Conservation (phyloP, 2,888 invertebrate species). For the Leptogaster cylindrica region DNA sequence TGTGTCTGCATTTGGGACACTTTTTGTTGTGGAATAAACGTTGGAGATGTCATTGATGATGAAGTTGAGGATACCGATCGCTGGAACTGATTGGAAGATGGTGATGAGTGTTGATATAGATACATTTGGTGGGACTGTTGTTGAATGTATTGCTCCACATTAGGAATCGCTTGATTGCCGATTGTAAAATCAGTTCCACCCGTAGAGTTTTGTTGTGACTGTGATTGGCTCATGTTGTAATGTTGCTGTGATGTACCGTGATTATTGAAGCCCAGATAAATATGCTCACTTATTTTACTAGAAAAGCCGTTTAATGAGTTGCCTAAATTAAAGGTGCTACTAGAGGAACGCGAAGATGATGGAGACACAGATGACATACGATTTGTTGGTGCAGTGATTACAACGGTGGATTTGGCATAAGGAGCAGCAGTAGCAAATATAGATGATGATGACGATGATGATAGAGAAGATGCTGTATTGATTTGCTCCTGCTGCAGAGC, state of each 20-base stretch:
- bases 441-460: conserved; percentile 53
- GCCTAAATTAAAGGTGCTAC: conserved; percentile 44
- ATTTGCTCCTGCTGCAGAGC: conserved; percentile 48
- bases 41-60: conserved; percentile 50
- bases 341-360: conserved; percentile 43
- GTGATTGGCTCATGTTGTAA: conserved; percentile 30
- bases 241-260: conserved; percentile 29
- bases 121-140: conserved; percentile 38
- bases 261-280: conserved; percentile 19
- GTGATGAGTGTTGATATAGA: conserved; percentile 51
- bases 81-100: conserved; percentile 49
- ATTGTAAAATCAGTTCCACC: conserved; percentile 15
- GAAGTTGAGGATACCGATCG: conserved; percentile 53
- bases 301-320: conserved; percentile 41
- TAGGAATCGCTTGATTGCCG: not conserved
- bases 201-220: conserved; percentile 11
- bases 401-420: conserved; percentile 33
- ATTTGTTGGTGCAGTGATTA: conserved; percentile 42
- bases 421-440: conserved; percentile 41
- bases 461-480: conserved; percentile 46
- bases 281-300: conserved; percentile 40
- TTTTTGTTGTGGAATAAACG: conserved; percentile 47
- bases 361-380: conserved; percentile 44
- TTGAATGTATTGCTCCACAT: conserved; percentile 33
- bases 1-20: conserved; percentile 42